Conservation (phyloP, 2,888 invertebrate species). For the Thymelicus lineola region DNA sequence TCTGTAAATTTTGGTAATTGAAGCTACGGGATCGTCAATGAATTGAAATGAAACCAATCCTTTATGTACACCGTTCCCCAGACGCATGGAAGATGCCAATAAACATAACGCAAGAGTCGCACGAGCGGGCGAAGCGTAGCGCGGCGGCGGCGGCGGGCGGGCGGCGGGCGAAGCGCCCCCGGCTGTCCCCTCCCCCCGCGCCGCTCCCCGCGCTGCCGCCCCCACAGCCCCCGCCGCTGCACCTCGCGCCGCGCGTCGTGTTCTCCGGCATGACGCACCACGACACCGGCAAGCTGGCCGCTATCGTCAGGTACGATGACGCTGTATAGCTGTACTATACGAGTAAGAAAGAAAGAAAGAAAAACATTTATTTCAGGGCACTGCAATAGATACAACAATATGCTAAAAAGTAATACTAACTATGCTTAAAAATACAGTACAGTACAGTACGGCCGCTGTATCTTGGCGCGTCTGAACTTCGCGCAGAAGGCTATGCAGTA, state of each 20-base stretch:
- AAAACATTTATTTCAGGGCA: too few species aligned
- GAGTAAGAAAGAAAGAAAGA: too few species aligned
- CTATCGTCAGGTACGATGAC: conserved; percentile 75
- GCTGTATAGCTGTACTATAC: too few species aligned
- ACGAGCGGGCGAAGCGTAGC: conserved; percentile 92
- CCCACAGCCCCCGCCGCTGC: conserved; percentile 60
- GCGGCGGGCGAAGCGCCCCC: conserved; percentile 83
- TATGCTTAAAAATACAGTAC: too few species aligned
- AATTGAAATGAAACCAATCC: too few species aligned
- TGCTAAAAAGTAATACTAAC: too few species aligned
- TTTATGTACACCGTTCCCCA: conserved; percentile 57
- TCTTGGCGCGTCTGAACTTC: too few species aligned
- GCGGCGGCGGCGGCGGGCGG: conserved; percentile 79
- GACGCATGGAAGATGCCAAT: conserved; percentile 98
- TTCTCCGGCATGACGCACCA: conserved; percentile 81
- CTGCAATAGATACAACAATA: too few species aligned
- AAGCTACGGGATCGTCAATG: too few species aligned
- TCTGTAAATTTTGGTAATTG: too few species aligned
- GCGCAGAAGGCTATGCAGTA: too few species aligned
- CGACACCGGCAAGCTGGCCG: conserved; percentile 64
- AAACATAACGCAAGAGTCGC: conserved; percentile 94
- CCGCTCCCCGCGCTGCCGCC: conserved; percentile 44
- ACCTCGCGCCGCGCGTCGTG: conserved; percentile 79
- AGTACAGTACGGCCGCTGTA: too few species aligned
- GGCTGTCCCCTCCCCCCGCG: conserved; percentile 71